Evolutionary conservation across 2,797 vertebrate species (phyloP).

Genomic region (Decapterus maruadsi): DNA sequence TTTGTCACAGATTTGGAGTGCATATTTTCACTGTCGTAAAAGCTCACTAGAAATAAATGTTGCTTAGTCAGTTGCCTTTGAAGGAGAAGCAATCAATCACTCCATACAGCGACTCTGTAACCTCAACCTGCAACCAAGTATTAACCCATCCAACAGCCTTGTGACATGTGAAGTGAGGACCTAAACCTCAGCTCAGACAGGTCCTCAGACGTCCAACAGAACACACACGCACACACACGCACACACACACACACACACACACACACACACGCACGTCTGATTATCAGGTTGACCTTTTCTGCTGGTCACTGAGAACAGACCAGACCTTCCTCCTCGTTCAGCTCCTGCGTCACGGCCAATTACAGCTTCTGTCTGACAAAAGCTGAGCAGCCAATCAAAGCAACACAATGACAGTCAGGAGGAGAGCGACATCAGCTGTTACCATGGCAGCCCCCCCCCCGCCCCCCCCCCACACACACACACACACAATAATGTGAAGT

Average conservation of each 20-base stretch:
- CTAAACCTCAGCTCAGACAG: background rate
- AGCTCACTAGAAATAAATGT: too few species aligned
- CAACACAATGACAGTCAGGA: conserved; percentile 49
- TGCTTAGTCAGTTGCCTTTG: too few species aligned
- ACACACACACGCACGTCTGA: background rate
- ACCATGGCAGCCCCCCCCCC: conserved; percentile 48
- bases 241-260: background rate
- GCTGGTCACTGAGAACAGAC: conserved; percentile 1
- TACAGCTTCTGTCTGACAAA: conserved; percentile 22
- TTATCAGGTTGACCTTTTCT: conserved; percentile 27
- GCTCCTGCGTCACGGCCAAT: conserved; percentile 32
- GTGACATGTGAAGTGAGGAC: too few species aligned
- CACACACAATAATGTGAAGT: background rate
- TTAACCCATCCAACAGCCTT: too few species aligned
- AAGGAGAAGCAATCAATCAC: too few species aligned
- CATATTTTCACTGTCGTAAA: too few species aligned
- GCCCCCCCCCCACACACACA: background rate
- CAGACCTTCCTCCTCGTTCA: conserved; percentile 7
- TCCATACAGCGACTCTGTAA: too few species aligned
- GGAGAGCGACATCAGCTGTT: conserved; percentile 31
- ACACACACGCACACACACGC: background rate
- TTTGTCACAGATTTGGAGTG: too few species aligned
- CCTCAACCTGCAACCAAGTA: too few species aligned
- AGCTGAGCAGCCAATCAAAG: background rate
- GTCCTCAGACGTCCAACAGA: conserved; percentile 13